A percentile compares a stretch with the other conserved stretches of the same genome.
These are phyloP conservation scores for Acomys russatus DNA, from an alignment of 2,797 vertebrate genomes.

Conservation along the genomic window DNA sequence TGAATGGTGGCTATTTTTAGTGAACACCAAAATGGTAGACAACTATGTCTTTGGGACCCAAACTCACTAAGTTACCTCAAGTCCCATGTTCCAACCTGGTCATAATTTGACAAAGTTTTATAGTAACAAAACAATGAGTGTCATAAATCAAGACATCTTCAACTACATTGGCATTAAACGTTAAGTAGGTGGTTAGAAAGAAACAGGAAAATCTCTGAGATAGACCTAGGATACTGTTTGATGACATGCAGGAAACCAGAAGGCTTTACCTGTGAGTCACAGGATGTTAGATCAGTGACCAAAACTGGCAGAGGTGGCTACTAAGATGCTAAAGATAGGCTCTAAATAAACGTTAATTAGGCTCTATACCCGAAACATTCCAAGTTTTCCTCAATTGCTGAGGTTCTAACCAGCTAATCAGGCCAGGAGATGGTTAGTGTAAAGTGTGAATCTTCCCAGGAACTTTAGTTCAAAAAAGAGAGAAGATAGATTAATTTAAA, in stretches of 20 bases:
- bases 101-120: not conserved
- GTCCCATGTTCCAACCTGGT: not conserved
- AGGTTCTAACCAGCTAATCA: not conserved
- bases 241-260: too few species aligned
- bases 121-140: not conserved
- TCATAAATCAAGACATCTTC: not conserved
- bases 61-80: not conserved
- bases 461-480: not conserved
- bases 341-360: not conserved
- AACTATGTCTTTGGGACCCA: not conserved
- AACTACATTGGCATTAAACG: not conserved
- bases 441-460: not conserved
- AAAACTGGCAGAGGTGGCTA: too few species aligned
- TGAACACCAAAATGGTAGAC: not conserved
- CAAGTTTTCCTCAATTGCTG: not conserved
- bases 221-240: not conserved
- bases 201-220: not conserved
- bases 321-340: not conserved
- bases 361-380: not conserved
- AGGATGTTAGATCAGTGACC: not conserved
- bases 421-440: not conserved
- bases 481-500: too few species aligned
- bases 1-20: not conserved
- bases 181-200: too few species aligned
- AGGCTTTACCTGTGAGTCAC: not conserved